Base-by-base conservation (phyloP, 2,888 invertebrate genomes). In the Meta bourneti region DNA sequence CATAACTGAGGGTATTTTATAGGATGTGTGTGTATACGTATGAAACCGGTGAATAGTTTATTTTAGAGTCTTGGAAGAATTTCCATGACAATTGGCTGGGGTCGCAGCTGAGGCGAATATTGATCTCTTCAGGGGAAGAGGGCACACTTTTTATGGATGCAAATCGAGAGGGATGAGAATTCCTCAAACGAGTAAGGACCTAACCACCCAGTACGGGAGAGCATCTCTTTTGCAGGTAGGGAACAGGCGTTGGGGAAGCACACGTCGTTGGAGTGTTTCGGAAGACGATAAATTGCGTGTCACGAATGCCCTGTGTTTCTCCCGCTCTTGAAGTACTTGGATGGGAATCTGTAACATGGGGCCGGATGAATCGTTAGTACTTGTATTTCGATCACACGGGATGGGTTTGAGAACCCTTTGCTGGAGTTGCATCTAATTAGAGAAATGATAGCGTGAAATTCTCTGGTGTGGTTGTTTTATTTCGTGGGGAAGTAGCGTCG, bases 81-180 rank as follows among this genome's bases (percentile, higher is more conserved):
- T 81, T 88, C 88, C 88, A 88, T 88, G 88, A 88, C 88, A 88
- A 88, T 88, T 81, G 88, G 48, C 72, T 6, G 80, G 20, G 81
- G 81, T 88, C 81, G 88, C 88, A 88, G 88, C 88, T 88, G 88
- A 88, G 88, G 71, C 81, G 81, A 88, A 81, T 88, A 81, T 88
- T 88, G 88, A 88, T 88, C 88, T 88, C 13, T 19, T 34, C 34
- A 6, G n/a, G n/a, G 72, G 19, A 72, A 71, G 54, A 79, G 69
- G n/a, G 7, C 74, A 19, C 8, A n/a, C 74, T 74, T 81, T 78
- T 81, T 88, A 81, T 81, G 88, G 74, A 81, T 87, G 80, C 52
- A 79, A 87, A 80, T 79, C 34, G 72, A 87, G 48, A n/a, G 52
- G 20, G 74, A 34, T 74, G 84, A 75, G 48, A 61, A 75, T 54